phyloP scores from a whole-genome alignment of 2,888 invertebrate genomes.

The Dione vanillae region DNA sequence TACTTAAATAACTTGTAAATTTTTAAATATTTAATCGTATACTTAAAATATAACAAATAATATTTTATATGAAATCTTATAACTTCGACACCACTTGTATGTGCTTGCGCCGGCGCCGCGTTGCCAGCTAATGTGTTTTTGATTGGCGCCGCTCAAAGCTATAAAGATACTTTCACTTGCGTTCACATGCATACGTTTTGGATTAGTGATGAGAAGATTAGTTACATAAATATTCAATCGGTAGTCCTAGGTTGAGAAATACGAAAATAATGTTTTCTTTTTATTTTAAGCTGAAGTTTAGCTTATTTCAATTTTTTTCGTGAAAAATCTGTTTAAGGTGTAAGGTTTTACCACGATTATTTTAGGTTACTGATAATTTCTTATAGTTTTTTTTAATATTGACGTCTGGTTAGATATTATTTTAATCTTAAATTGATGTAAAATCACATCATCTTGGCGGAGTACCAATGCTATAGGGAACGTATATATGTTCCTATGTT shows the following conservation, averaged over 20 bases:
- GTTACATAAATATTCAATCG: slow-evolving; percentile 21
- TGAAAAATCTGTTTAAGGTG: background rate
- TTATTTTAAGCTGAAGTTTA: background rate
- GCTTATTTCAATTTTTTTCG: too few relatives aligned
- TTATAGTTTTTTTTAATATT: too few relatives aligned
- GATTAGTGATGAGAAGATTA: slow-evolving; percentile 18
- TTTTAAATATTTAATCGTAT: too few relatives aligned
- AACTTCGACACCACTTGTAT: slow-evolving; percentile 25
- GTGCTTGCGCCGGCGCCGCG: slow-evolving; percentile 45
- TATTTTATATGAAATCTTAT: background rate
- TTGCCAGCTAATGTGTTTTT: slow-evolving; percentile 67
- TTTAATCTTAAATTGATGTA: too few relatives aligned
- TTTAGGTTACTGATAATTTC: too few relatives aligned
- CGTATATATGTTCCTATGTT: too few relatives aligned
- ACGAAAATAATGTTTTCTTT: background rate
- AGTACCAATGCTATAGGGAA: too few relatives aligned
- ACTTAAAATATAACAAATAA: too few relatives aligned
- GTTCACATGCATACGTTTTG: slow-evolving; percentile 40
- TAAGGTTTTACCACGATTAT: background rate
- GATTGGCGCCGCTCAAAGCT: slow-evolving; percentile 69
- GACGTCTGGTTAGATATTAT: too few relatives aligned
- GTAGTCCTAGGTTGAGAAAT: background rate
- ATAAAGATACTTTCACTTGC: slow-evolving; percentile 69
- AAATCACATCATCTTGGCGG: too few relatives aligned
- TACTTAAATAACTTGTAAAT: too few relatives aligned